A percentile compares a stretch with the other conserved stretches of the same genome.
Evolutionary conservation across 2,888 invertebrate genomes (phyloP).

Genomic region (Lithophane socia): DNA sequence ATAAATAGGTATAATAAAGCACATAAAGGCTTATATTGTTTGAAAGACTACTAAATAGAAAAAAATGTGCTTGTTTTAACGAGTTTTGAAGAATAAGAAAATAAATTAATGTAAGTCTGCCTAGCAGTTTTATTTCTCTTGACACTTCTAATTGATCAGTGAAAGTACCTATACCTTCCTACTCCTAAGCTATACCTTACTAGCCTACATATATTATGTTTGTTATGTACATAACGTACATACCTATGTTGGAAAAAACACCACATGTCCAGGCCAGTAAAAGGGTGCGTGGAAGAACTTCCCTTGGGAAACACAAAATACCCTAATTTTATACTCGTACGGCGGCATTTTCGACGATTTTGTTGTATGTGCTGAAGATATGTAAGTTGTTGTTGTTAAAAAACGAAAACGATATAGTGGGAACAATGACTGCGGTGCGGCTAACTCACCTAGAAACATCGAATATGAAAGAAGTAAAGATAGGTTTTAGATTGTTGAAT

Average conservation of each 20-base stretch:
- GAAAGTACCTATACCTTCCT: not conserved
- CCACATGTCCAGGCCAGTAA: slow-evolving; percentile 48
- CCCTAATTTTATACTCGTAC: slow-evolving; percentile 47
- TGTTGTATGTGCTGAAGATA: slow-evolving; percentile 28
- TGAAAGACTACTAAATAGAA: not conserved
- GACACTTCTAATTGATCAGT: not conserved
- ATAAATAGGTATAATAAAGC: too few species aligned
- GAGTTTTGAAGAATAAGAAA: not conserved
- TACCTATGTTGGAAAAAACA: slow-evolving; percentile 34
- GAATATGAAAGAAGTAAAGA: not conserved
- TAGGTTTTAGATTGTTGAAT: not conserved
- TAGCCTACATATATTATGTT: not conserved
- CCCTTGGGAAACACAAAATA: slow-evolving; percentile 51
- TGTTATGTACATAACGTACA: slow-evolving; percentile 19
- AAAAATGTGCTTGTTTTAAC: not conserved
- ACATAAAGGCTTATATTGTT: not conserved
- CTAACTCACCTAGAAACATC: not conserved
- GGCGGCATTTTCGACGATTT: slow-evolving; percentile 31
- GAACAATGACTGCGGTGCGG: not conserved
- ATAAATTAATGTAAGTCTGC: not conserved
- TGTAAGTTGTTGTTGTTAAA: not conserved
- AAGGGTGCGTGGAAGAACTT: slow-evolving; percentile 39
- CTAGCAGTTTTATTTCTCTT: not conserved
- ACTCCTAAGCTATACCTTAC: not conserved
- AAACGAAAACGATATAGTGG: not conserved